Conservation (phyloP, 1,140 invertebrate genomes). For the Apis cerana region DNA sequence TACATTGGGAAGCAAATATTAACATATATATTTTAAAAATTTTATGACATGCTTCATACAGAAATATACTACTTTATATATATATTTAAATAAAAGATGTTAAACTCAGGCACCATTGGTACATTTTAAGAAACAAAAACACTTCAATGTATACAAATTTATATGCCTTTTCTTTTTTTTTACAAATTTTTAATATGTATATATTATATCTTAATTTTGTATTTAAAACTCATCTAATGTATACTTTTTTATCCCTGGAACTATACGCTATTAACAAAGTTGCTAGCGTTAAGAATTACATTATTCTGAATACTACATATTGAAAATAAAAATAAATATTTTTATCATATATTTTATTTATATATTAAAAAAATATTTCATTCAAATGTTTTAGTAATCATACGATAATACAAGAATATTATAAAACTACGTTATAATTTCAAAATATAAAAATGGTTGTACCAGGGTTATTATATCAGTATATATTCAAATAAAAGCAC, state of each 20-base stretch:
- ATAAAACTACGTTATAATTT: constrained; percentile 26
- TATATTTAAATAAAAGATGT: constrained; percentile 53
- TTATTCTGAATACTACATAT: constrained; percentile 6
- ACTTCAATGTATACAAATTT: constrained; percentile 46
- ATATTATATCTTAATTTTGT: not conserved
- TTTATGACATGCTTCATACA: not conserved
- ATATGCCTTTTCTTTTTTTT: constrained; percentile 20
- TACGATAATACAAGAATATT: constrained; percentile 18
- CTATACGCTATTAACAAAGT: constrained; percentile 28
- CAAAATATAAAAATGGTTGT: constrained; percentile 40
- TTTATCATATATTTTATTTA: constrained; percentile 19
- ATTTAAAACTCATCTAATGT: constrained; percentile 18
- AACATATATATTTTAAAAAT: not conserved
- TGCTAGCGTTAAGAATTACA: constrained; percentile 9
- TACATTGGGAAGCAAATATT: constrained; percentile 14
- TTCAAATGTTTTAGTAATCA: constrained; percentile 3
- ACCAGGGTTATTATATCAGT: constrained; percentile 19
- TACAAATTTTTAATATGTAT: constrained; percentile 13
- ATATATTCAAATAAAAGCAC: constrained; percentile 41
- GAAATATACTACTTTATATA: not conserved
- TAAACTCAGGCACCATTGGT: constrained; percentile 64
- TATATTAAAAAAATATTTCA: constrained; percentile 41
- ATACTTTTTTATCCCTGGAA: constrained; percentile 20
- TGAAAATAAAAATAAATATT: constrained; percentile 35
- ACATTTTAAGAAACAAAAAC: constrained; percentile 59